Evolutionary conservation across 2,113 vertebrate genomes (phyloP).

Genomic region (Microcebus lehilahytsara): DNA sequence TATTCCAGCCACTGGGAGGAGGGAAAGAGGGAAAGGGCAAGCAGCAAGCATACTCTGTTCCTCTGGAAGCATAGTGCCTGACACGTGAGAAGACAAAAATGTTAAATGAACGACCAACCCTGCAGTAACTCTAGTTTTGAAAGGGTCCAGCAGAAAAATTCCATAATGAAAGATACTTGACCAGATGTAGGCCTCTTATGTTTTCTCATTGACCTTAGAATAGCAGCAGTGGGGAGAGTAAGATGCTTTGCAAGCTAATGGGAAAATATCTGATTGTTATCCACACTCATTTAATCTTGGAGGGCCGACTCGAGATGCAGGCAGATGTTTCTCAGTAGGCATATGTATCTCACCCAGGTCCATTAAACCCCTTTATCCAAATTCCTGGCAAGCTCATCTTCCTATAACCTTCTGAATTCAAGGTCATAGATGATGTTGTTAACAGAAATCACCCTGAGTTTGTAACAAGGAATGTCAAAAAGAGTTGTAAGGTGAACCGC

Average conservation of each 20-base stretch:
- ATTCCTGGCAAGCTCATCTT: background rate
- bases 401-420: slow-evolving; percentile 22
- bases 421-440: background rate
- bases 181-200: background rate
- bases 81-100: background rate
- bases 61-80: background rate
- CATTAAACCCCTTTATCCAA: background rate
- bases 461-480: background rate
- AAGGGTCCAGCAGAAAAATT: background rate
- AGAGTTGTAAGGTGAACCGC: background rate
- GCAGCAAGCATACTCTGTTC: background rate
- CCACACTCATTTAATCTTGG: background rate
- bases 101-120: background rate
- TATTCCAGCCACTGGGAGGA: background rate
- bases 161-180: background rate
- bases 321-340: background rate
- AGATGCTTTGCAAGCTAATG: background rate
- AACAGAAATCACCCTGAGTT: slow-evolving; percentile 5
- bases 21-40: background rate
- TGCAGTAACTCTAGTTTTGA: background rate
- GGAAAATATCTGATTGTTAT: slow-evolving; percentile 13
- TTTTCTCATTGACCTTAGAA: slow-evolving; percentile 24
- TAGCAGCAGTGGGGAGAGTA: background rate
- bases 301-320: background rate
- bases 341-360: background rate